Evolutionary conservation across 2,888 invertebrate genomes (phyloP).

Genomic region (Muschampia plurimacula): DNA sequence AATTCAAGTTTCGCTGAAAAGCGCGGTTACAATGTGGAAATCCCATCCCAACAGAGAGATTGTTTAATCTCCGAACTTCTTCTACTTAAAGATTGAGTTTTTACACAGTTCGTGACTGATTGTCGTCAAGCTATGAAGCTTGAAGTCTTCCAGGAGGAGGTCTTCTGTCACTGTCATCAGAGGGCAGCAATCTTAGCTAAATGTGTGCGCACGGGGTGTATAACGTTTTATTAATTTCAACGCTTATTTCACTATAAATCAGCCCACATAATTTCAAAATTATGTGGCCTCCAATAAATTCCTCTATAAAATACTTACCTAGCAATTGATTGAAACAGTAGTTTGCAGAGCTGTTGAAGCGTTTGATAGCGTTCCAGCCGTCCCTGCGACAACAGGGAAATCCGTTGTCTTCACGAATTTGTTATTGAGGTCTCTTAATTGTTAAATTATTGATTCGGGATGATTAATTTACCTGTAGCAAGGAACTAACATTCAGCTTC

Average conservation of each 20-base stretch:
- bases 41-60: too few species aligned
- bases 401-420: conserved; percentile 46
- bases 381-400: conserved; percentile 54
- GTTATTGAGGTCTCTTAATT: conserved; percentile 7
- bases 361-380: conserved; percentile 57
- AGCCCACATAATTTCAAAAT: background rate
- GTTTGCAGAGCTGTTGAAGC: conserved; percentile 76
- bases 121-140: too few species aligned
- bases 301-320: conserved; percentile 54
- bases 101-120: too few species aligned
- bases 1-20: too few species aligned
- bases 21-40: too few species aligned
- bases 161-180: too few species aligned
- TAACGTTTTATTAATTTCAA: background rate
- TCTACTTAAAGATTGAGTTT: too few species aligned
- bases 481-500: background rate
- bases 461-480: background rate
- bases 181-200: too few species aligned
- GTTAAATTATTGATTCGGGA: background rate
- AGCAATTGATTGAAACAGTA: conserved; percentile 49
- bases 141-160: too few species aligned
- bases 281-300: conserved; percentile 25
- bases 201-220: too few species aligned
- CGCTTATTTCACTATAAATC: background rate
- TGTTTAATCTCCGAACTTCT: too few species aligned